A percentile compares a stretch with the other conserved stretches of the same genome.
Conservation (phyloP, 1,140 invertebrate genomes). For the Dufourea novaeangliae region DNA sequence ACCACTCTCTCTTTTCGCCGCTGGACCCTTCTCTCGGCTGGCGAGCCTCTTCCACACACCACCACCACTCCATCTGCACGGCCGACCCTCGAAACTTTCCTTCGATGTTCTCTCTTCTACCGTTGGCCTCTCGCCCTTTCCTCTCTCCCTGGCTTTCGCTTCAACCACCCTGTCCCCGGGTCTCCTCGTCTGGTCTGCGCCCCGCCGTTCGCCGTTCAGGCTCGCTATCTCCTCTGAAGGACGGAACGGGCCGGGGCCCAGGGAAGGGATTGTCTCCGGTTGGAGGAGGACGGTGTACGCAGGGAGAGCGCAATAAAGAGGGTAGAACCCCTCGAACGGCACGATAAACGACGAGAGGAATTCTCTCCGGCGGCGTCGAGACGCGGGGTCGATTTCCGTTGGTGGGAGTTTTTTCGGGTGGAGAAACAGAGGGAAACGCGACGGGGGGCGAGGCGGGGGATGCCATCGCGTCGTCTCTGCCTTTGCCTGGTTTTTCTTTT, state of each 20-base stretch:
- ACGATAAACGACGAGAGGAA: conserved; percentile 62
- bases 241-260: conserved; percentile 12
- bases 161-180: background rate
- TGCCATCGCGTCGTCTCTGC: conserved; percentile 53
- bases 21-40: conserved; percentile 31
- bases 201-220: conserved; percentile 55
- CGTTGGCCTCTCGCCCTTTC: conserved; percentile 14
- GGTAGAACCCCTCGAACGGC: conserved; percentile 55
- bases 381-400: conserved; percentile 69
- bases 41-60: conserved; percentile 38
- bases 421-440: background rate
- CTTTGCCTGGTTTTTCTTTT: conserved; percentile 62
- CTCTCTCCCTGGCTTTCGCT: no score
- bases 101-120: conserved; percentile 16
- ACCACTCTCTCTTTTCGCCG: background rate
- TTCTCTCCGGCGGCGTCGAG: conserved; percentile 56
- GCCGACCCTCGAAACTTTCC: conserved; percentile 47
- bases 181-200: conserved; percentile 15
- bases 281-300: conserved; percentile 31
- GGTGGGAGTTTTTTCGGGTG: conserved; percentile 65
- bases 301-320: conserved; percentile 55
- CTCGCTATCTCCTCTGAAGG: conserved; percentile 44
- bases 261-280: conserved; percentile 43
- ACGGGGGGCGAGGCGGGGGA: conserved; percentile 28
- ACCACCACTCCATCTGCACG: conserved; percentile 65